Evolutionary conservation across 2,113 vertebrate species (phyloP).

Genomic region (Steatornis caripensis): DNA sequence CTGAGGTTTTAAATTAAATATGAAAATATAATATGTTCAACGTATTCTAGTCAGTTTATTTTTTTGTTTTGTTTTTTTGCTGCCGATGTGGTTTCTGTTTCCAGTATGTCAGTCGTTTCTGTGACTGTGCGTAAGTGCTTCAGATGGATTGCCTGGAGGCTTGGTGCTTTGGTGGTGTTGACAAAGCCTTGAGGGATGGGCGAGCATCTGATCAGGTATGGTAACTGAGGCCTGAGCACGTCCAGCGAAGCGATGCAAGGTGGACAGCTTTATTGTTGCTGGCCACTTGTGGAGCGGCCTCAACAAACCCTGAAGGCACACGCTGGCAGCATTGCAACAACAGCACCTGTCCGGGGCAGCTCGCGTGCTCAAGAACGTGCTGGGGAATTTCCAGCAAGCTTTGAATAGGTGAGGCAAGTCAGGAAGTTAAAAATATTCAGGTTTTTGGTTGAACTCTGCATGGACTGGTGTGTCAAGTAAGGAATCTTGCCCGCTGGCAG

Average conservation of each 20-base stretch:
- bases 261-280: not conserved
- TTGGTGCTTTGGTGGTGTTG: not conserved
- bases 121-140: not conserved
- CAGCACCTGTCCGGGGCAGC: not conserved
- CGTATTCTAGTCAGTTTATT: not conserved
- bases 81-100: not conserved
- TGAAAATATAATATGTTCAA: not conserved
- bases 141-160: accelerated
- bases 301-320: not conserved
- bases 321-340: not conserved
- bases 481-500: not conserved
- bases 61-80: not conserved
- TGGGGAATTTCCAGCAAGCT: not conserved
- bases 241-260: accelerated
- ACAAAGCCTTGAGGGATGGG: not conserved
- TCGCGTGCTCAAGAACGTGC: not conserved
- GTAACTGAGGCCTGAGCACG: not conserved
- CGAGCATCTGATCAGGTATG: accelerated
- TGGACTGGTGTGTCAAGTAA: not conserved
- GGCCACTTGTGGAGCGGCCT: not conserved
- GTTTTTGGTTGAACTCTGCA: not conserved
- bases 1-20: not conserved
- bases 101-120: not conserved
- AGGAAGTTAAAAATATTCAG: not conserved
- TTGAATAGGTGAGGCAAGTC: not conserved